These are phyloP conservation scores for Scleropages formosus DNA, from an alignment of 2,797 vertebrate species.

Conservation along the genomic window DNA sequence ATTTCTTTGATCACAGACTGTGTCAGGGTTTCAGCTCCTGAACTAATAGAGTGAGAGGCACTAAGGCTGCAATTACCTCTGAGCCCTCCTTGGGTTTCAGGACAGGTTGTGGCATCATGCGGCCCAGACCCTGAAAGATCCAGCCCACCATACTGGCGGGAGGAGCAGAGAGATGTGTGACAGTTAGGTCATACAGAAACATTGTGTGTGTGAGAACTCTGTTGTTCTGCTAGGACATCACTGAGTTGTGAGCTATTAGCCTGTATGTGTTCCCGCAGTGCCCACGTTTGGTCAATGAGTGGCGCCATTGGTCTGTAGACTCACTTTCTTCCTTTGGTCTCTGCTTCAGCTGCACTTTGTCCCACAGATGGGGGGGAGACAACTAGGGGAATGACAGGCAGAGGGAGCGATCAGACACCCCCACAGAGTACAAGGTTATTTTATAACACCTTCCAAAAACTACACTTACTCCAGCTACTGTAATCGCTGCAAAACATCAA, in stretches of 20 bases:
- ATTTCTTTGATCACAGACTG: too few relatives aligned
- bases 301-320: conserved; percentile 20
- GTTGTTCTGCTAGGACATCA: background rate
- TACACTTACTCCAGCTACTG: too few relatives aligned
- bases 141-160: conserved; percentile 68
- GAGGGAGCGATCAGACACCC: background rate
- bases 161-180: conserved; percentile 23
- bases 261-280: background rate
- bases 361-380: conserved; percentile 68
- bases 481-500: too few relatives aligned
- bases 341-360: conserved; percentile 62
- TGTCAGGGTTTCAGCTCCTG: too few relatives aligned
- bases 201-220: background rate
- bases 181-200: background rate
- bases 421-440: background rate
- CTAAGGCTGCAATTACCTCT: conserved; percentile 45
- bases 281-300: background rate
- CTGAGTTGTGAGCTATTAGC: background rate
- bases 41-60: background rate
- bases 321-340: conserved; percentile 57
- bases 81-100: conserved; percentile 53
- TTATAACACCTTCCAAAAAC: too few relatives aligned
- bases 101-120: conserved; percentile 79
- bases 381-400: conserved; percentile 49
- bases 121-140: conserved; percentile 78